Evolutionary conservation across 2,113 vertebrate genomes (phyloP), one percentile per base, ranked within the genome.

Genomic region (Peromyscus leucopus): DNA sequence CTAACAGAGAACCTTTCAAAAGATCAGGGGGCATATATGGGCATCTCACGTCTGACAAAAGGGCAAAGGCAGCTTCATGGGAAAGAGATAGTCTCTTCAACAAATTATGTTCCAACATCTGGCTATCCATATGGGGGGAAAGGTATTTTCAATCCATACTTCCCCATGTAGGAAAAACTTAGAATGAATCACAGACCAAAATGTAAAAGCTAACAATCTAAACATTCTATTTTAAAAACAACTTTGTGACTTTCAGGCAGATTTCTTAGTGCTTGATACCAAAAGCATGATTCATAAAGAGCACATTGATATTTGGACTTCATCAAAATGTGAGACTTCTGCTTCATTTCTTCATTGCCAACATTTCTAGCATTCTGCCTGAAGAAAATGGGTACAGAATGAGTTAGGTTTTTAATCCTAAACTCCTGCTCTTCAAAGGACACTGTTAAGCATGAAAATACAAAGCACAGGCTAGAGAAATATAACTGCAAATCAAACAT

Each of bases 241-340:
- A 2, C 16, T 51, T 82, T 24, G 10, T 48, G 63, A 89, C 28
- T 65, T 55, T 67, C 46, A 89, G 59, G 17, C 89, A 90, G 46
- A 93, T 51, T 89, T 93, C 80, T 94, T 84, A 95, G 74, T 39
- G 74, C 71, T 90, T 90, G 28, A 86, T 21, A 79, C 16, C 51
- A 69, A 65, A 94, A 89, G 10, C 65, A 59, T 51, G 94, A 91
- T 76, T 63, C 46, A 89, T 80, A 93, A 94, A 95, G 31, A 96
- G 51, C 42, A 89, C 91, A 55, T 3, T 96, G n/a, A 33, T 80
- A 95, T 39, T 55, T 42, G 42, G 51, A 91, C 48, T 91, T 90
- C 24, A 63, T 74, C 69, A 90, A 90, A 96, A 96, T 95, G 24
- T 91, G 89, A 91, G 94, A 89, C n/a, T 90, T 69, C 51, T 39